Conservation (phyloP, 30 jellyfish, hydroid and myxozoan genomes). For the Aurelia aurita region DNA sequence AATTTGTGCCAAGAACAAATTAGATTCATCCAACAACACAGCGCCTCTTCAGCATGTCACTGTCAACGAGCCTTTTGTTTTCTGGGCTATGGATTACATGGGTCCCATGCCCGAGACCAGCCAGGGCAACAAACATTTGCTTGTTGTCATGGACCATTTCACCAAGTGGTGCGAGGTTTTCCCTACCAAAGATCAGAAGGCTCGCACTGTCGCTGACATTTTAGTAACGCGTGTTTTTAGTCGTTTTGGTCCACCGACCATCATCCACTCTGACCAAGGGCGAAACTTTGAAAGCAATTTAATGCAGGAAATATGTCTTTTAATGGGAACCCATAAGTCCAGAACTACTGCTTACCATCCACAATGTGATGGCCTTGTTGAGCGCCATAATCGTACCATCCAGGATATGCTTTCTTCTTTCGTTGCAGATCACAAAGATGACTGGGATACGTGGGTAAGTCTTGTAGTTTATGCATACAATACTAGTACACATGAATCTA, state of each 20-base stretch:
- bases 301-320: conserved; percentile 36
- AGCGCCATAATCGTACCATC: conserved; percentile 44
- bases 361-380: conserved; percentile 45
- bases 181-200: conserved; percentile 24
- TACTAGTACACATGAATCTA: conserved; percentile 27
- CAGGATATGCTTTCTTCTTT: conserved; percentile 41
- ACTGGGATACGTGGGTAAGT: conserved; percentile 31
- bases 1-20: conserved; percentile 24
- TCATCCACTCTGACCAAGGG: conserved; percentile 56
- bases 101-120: conserved; percentile 60
- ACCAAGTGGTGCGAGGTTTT: conserved; percentile 58
- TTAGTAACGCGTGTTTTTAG: conserved; percentile 29
- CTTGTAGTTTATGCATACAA: conserved; percentile 21
- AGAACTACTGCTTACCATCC: too few species aligned
- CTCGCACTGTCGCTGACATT: conserved; percentile 54
- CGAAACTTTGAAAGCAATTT: conserved; percentile 20
- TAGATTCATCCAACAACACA: conserved; percentile 8
- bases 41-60: conserved; percentile 38
- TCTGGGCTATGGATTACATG: conserved; percentile 50
- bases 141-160: conserved; percentile 48
- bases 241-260: conserved; percentile 42
- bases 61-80: conserved; percentile 44
- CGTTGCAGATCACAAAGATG: conserved; percentile 30
- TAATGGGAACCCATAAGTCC: conserved; percentile 38
- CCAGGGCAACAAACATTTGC: conserved; percentile 56